Percentiles rank a stretch among this genome's conserved stretches.
phyloP scores from a whole-genome alignment of 2,113 vertebrate species.

The Struthio camelus region DNA sequence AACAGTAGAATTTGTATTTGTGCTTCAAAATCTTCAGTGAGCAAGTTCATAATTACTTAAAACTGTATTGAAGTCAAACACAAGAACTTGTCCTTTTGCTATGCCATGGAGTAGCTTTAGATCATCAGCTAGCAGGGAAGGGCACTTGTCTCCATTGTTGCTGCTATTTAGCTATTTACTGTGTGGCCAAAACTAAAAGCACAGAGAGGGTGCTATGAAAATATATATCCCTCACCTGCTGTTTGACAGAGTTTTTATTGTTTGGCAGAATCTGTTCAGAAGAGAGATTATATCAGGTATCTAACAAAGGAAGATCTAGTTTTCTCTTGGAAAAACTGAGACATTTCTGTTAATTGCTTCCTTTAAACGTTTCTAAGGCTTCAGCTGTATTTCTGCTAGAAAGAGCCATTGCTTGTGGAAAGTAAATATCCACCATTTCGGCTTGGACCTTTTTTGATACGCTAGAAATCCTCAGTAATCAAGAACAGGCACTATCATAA shows the following conservation, averaged over 20 bases:
- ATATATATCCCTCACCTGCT: neutral
- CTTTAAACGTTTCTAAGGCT: neutral
- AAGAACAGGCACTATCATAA: neutral
- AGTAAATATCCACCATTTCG: neutral
- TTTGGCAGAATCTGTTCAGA: neutral
- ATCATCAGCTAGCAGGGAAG: neutral
- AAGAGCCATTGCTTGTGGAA: neutral
- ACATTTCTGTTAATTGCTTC: neutral
- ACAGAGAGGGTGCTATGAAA: neutral
- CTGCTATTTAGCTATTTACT: neutral
- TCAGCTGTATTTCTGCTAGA: neutral
- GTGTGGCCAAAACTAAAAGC: neutral
- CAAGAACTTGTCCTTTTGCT: neutral
- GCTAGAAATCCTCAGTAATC: neutral
- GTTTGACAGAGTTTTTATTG: neutral
- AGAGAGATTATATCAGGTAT: neutral
- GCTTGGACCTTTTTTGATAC: neutral
- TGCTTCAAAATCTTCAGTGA: neutral
- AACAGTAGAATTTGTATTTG: neutral
- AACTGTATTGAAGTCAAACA: neutral
- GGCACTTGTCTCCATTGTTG: neutral
- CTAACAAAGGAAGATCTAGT: neutral
- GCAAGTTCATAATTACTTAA: neutral
- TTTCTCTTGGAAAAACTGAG: neutral
- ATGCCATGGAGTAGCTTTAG: neutral